Base-by-base conservation (phyloP, 2,797 vertebrate genomes). In the Sebastiscus albofasciatus region DNA sequence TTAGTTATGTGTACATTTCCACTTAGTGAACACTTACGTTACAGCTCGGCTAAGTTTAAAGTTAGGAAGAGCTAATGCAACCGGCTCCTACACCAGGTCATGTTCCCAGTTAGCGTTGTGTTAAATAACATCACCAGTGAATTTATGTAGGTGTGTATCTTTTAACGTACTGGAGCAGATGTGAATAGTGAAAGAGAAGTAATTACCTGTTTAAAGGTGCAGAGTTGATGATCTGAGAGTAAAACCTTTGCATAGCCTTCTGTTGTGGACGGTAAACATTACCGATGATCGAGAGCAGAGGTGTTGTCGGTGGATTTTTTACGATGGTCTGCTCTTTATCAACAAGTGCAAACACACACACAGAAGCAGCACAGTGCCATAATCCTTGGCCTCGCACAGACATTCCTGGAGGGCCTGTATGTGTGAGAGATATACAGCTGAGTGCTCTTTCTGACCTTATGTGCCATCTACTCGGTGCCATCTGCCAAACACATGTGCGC, bases 401-500 rank as follows among this genome's bases (percentile, higher is more conserved):
- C 89, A 93, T 94, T 93, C 89, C 90, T 89, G 86, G 76, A 92
- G 89, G 87, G 70, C 66, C 74, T 90, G 86, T 74, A 86, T 80
- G 84, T 89, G 85, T 80, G 84, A 83, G 82, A 92, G 86, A 93
- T 90, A 88, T 89, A 89, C 92, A 94, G 90, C 93, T 89, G 86
- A 90, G 76, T 79, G 88, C 86, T 87, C 90, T 64, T 54, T 73
- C 75, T 89, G 93, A 92, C 92, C 92, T 84, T 52, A 55, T 87
- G 82, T 94, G 92, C 91, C 92, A 93, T 93, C 88, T 60, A 84
- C 79, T 88, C 65, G 4, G 72, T 94, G 90, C 92, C 94, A 94
- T 95, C 95, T 95, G 94, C 92, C 89, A 66, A 84, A 87, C 93
- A 94, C 77, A 92, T 95, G 92, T 93, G 70, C 85, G 86, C 87